Evolutionary conservation across 2,888 invertebrate genomes (phyloP), one percentile per base, ranked within the genome.

Genomic region (Eucriotettix oculatus): DNA sequence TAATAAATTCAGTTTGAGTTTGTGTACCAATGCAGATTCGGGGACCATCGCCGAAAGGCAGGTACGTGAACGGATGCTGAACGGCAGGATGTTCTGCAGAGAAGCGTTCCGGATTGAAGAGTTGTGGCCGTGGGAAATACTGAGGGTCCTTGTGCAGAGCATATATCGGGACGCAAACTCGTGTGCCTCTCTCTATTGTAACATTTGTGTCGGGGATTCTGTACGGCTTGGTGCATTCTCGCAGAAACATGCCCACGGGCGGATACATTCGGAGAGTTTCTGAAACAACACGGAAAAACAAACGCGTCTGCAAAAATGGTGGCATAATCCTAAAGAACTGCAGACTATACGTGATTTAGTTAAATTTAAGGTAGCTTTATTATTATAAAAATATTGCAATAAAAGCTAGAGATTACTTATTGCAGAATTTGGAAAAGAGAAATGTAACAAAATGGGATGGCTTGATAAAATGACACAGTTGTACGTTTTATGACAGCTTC

Each of bases 261-360:
- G 75, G 75, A 60, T 71, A 73, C 64, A 74, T 69, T 58, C 75
- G 61, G 14, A 74, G 66, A 1, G 72, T 69, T 64, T 75, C 75
- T 61, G 68, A 67, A 61, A 73, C 48, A 12, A 48, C 14, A 48
- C 16, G 9, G 5, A 48, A n/a, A 14, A n/a, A 29, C 29, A 29
- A 29, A 29, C 7, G 2, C 29, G 7, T 29, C 7, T 29, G 29
- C 29, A 29, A 29, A 29, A 29, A 29, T 29, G 29, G 29, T 29
- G 29, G n/a, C 7, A 7, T 29, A 29, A 5, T 29, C 29, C 29
- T 29, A 29, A 29, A 29, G 2, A 2, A 29, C 29, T 5, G 29
- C n/a, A n/a, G n/a, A n/a, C n/a, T n/a, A 29, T 29, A 29, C 7
- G 29, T 7, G 29, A 7, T 2, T 29, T 29, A 29, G 29, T 29